Base-by-base conservation (phyloP, 2,113 vertebrate species). In the Abramis brama region DNA sequence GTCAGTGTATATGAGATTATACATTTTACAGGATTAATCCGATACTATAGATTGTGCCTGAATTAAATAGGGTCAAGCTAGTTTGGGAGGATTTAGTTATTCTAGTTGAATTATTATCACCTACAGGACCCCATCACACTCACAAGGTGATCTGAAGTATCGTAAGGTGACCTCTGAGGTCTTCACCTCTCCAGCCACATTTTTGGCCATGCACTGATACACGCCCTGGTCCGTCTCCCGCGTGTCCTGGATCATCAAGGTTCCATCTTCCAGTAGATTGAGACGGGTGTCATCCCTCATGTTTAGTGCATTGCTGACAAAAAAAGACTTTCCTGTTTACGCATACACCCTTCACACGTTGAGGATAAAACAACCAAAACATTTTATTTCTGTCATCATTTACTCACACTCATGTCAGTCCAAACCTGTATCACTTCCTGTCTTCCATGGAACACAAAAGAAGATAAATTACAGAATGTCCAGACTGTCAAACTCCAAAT, bases 121-220 rank as follows among this genome's bases (percentile, higher is more conserved):
- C 19, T 39, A 71, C 68, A 23, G 17, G 33, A 71, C 19, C 68
- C 68, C 25, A 23, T 62, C 36, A 59, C 19, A 71, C 95, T 92
- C 91, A 99, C 98, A 96, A 87, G 98, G 96, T 71, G 97, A 95
- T 84, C 96, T 97, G 15, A 97, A 98, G 89, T 99, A 99, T 77
- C 98, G 94, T 68, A 99, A 95, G 25, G 97, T 99, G 89, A 99
- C 98, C 93, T 97, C 94, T 2, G 97, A 97, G 1, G 98, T 99
- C 93, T 98, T 99, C 71, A 96, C 98, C 93, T 99, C 97, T 64
- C 98, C 98, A 0, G 98, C 98, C 83, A 97, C 96, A 5, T 99
- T 99, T 90, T 97, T 99, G 27, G 98, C 98, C 98, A 99, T 99
- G 91, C 98, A 99, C 74, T 99, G 98, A 91, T 99, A 99, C 50